Base-by-base conservation (phyloP, 2,888 invertebrate species). In the Amaurobius ferox region DNA sequence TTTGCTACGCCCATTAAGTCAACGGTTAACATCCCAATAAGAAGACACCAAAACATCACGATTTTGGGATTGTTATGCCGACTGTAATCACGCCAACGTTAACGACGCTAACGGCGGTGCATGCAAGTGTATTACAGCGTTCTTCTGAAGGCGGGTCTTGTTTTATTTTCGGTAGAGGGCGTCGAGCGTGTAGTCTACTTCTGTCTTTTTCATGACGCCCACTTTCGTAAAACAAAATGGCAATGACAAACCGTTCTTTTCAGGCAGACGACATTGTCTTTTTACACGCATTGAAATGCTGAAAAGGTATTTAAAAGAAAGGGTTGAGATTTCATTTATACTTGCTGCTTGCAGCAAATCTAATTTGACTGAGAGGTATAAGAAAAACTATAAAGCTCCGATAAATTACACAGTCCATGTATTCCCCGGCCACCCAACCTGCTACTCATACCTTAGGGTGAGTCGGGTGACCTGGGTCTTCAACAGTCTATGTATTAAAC, bases 111-210 rank as follows among this genome's bases (percentile, higher is more conserved):
- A 55, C 55, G 55, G 55, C 23, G 23, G 16, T 55, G 55, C 2
- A 6, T 55, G 44, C 16, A 23, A 23, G 55, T 23, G 55, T 55
- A 9, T n/a, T 7, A 9, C 35, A 55, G 55, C 55, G 55, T 55
- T 55, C 23, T 23, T 55, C 55, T 23, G 55, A 55, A 11, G 55
- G 55, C 55, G 55, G 55, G 1, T 6, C 23, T 7, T 5, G 5
- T 55, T 19, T 55, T 55, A 55, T 55, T 55, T n/a, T 55, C 23
- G 55, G 55, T 44, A 55, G n/a, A 55, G 55, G 55, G 55, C 55
- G 55, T 55, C 55, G 23, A 1, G 55, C 19, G 5, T 3, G 1
- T 55, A 55, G 55, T 55, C 55, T 55, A 55, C 55, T 55, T 55
- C 55, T 55, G 55, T 55, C 55, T 55, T 23, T 16, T 3, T 23